Evolutionary conservation across 2,797 vertebrate species (phyloP).

Genomic region (Neostethus bicornis): DNA sequence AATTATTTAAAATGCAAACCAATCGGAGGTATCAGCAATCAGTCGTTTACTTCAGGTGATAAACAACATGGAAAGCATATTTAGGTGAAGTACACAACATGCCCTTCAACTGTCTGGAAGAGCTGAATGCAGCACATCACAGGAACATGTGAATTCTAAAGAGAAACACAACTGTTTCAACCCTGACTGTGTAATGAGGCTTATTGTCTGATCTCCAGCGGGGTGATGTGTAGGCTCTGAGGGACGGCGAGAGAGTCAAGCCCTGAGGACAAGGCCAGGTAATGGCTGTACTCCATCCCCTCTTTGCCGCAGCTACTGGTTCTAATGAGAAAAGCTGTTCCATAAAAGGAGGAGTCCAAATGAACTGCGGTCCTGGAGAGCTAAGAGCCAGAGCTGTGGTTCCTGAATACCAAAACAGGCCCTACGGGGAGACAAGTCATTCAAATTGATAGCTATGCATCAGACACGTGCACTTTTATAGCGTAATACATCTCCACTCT

Average conservation of each 20-base stretch:
- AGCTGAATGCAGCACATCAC: constrained; percentile 27
- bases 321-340: constrained; percentile 77
- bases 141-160: constrained; percentile 21
- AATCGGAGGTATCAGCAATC: not conserved
- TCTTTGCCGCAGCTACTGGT: constrained; percentile 66
- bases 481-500: constrained; percentile 77
- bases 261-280: constrained; percentile 72
- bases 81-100: constrained; percentile 8
- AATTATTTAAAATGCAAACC: constrained; percentile 20
- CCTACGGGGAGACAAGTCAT: constrained; percentile 84
- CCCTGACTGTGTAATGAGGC: constrained; percentile 35
- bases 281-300: constrained; percentile 66
- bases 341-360: constrained; percentile 68
- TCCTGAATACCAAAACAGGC: constrained; percentile 86
- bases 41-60: not conserved
- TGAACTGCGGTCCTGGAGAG: constrained; percentile 79
- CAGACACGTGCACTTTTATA: constrained; percentile 85
- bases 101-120: constrained; percentile 19
- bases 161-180: constrained; percentile 37
- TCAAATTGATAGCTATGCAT: constrained; percentile 87
- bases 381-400: constrained; percentile 75
- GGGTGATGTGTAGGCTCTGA: constrained; percentile 48
- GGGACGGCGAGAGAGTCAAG: constrained; percentile 51
- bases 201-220: constrained; percentile 54
- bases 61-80: not conserved